phyloP scores from a whole-genome alignment of 2,113 vertebrate species.

The Pygoscelis adeliae region DNA sequence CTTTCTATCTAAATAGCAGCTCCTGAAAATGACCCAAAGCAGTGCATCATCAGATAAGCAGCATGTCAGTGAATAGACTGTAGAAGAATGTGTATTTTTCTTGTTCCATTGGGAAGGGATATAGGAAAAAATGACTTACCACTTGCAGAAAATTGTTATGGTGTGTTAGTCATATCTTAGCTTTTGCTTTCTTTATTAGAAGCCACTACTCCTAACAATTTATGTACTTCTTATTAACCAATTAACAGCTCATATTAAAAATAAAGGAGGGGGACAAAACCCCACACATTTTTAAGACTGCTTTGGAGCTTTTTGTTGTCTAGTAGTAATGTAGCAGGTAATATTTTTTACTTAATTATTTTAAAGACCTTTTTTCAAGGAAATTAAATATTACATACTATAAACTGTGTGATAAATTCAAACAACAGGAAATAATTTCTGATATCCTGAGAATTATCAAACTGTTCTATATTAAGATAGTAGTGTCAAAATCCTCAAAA shows the following conservation, averaged over 20 bases:
- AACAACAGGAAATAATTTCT: neutral
- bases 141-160: neutral
- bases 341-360: neutral
- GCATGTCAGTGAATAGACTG: neutral
- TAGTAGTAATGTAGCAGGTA: neutral
- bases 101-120: conserved; percentile 9
- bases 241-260: neutral
- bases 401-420: neutral
- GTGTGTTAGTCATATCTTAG: neutral
- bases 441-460: neutral
- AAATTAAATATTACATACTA: neutral
- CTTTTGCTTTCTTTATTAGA: neutral
- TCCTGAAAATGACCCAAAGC: conserved; percentile 31
- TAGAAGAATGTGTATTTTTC: neutral
- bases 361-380: neutral
- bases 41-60: conserved; percentile 28
- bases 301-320: neutral
- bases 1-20: conserved; percentile 23
- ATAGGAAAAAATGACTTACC: conserved; percentile 11
- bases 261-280: neutral
- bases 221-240: neutral
- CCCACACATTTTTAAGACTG: neutral
- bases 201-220: neutral
- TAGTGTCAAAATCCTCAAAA: neutral
- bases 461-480: neutral